A percentile compares a stretch with the other conserved stretches of the same genome.
These are phyloP conservation scores for Cerceris ruficornis DNA, from an alignment of 2,888 invertebrate genomes.

Conservation along the genomic window DNA sequence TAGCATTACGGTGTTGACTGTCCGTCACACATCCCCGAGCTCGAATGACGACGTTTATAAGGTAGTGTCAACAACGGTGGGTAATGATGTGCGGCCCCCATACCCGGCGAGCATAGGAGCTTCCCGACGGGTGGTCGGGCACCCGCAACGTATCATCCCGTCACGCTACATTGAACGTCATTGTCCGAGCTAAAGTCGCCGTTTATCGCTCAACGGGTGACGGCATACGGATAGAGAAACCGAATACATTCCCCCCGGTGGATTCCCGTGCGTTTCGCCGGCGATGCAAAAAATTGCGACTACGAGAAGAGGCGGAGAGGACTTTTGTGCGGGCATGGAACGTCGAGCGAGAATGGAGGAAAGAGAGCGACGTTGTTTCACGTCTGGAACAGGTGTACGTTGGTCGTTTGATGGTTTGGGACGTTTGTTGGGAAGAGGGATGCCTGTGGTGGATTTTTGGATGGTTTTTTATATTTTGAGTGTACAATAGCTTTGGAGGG, in stretches of 20 bases:
- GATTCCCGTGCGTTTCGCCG: conserved; percentile 24
- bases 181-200: conserved; percentile 74
- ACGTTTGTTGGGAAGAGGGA: not conserved
- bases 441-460: not conserved
- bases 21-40: conserved; percentile 74
- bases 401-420: not conserved
- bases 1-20: conserved; percentile 70
- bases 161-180: conserved; percentile 79
- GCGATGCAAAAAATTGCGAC: conserved; percentile 36
- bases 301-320: conserved; percentile 14
- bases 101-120: conserved; percentile 63
- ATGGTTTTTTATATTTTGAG: no score
- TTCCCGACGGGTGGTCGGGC: conserved; percentile 70
- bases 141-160: conserved; percentile 76
- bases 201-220: conserved; percentile 75
- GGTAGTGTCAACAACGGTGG: conserved; percentile 77
- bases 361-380: not conserved
- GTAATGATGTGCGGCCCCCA: conserved; percentile 77
- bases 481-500: no score
- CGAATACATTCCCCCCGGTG: conserved; percentile 33
- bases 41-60: conserved; percentile 77
- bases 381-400: not conserved
- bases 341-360: not conserved
- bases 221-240: conserved; percentile 52
- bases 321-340: not conserved